phyloP scores from a whole-genome alignment of 2,797 vertebrate species.

The Periparus ater region DNA sequence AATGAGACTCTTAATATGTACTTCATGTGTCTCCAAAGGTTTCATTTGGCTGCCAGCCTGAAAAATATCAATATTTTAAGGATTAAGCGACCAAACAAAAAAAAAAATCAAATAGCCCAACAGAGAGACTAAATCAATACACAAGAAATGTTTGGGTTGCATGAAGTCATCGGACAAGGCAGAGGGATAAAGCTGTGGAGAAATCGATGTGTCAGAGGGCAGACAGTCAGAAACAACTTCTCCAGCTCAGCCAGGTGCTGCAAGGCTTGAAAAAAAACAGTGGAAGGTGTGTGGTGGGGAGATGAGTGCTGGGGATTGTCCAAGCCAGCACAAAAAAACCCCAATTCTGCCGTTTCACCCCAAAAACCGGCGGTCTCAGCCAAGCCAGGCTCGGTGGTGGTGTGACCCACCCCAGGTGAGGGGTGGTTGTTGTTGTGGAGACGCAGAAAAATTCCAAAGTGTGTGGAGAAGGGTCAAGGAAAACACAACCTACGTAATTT shows the following conservation, averaged over 20 bases:
- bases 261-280: rapidly evolving
- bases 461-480: background rate
- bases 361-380: rapidly evolving
- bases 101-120: background rate
- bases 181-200: background rate
- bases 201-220: background rate
- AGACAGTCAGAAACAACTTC: background rate
- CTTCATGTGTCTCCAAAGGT: conserved; percentile 1
- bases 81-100: conserved; percentile 16
- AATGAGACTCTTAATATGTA: background rate
- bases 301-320: rapidly evolving
- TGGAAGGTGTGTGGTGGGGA: rapidly evolving
- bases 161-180: background rate
- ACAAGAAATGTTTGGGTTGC: background rate
- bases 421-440: background rate
- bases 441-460: background rate
- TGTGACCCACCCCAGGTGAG: background rate
- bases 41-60: conserved; percentile 5
- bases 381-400: too few relatives aligned
- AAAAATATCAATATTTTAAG: conserved; percentile 24
- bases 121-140: background rate
- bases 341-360: background rate
- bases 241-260: background rate
- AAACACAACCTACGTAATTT: background rate
- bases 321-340: background rate